Base-by-base conservation (phyloP, 2,888 invertebrate species). In the Drosophila subquinaria region DNA sequence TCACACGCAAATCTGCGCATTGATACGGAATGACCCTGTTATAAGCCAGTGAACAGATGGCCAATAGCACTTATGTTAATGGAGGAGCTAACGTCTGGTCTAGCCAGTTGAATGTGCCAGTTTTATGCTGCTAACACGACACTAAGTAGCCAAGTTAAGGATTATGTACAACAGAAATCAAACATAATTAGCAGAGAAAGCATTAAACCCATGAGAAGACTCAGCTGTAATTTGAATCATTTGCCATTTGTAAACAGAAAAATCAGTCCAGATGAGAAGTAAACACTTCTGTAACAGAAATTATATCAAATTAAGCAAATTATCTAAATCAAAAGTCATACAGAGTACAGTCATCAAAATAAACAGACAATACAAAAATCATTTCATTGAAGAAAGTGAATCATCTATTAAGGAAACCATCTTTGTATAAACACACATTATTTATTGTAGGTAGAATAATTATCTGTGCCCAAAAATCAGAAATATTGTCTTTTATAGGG, bases 1-100 rank as follows among this genome's bases (percentile, higher is more conserved):
- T 75, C 66, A 65, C 75, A 75, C 72, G 72, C 72, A 60, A 60
- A 75, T 75, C 65, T 66, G 75, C 60, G 72, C 75, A 75, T 55
- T 69, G 72, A 72, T 50, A 55, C 23, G 73, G 72, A 75, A 73
- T 73, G 72, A 66, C 75, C 72, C 60, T 69, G 63, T 75, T 75
- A 47, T 65, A 42, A 59, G 53, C 65, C 30, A 69, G 40, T 69
- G 48, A 59, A 23, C 57, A 69, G 35, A 11, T 52, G 56, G 9
- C 40, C 27, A 59, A 8, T 35, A 48, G 55, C 42, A 67, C 30
- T 36, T 27, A 1, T 27, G 27, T 27, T 20, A 35, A 50, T 38
- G 17, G n/a, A n/a, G n/a, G n/a, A 35, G 15, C 35, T 55, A 35
- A 40, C 40, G 27, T n/a, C 51, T 47, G 10, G 60, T 51, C 51